Evolutionary conservation across 2,888 invertebrate genomes (phyloP), one percentile per base, ranked within the genome.

Genomic region (Athalia circularis): DNA sequence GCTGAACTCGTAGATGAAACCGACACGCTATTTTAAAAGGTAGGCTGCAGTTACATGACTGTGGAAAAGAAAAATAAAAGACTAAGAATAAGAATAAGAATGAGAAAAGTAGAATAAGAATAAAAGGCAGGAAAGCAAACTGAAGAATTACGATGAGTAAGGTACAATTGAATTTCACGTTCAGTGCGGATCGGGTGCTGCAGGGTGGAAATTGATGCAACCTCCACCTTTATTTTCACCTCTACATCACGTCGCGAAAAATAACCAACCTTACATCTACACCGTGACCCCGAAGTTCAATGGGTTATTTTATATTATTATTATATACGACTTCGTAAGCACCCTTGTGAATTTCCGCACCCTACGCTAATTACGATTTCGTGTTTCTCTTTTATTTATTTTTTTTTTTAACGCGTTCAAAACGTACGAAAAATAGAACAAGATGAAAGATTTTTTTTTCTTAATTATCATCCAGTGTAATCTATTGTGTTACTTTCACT

Each of bases 1-100:
- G 62, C 64, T n/a, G 75, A 9, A 7, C 8, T 8, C 11, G 11
- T 15, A 75, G 61, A 75, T 75, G 62, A 75, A 75, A 75, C 61
- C 75, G 47, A 75, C 75, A 75, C 75, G 75, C 75, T 29, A 75
- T 75, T 62, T 11, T 68, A 75, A 70, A 79, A 78, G 59, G 76
- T 78, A 65, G 29, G 29, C 29, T 29, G 29, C 29, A 29, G 59
- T 80, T 79, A 47, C 57, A 74, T n/a, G 77, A 75, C 68, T 45
- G 67, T 74, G 78, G 77, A 77, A 81, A 77, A 79, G 59, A 79
- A 62, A 78, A 74, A 67, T 67, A 74, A 79, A 81, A 80, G 80
- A 77, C 57, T 48, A 45, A 8, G 64, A 76, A 65, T 29, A 65
- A 81, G 81, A 81, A 79, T 80, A 79, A 65, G n/a, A 77, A 15